Evolutionary conservation across 2,797 vertebrate genomes (phyloP).

Genomic region (Poecilia picta): DNA sequence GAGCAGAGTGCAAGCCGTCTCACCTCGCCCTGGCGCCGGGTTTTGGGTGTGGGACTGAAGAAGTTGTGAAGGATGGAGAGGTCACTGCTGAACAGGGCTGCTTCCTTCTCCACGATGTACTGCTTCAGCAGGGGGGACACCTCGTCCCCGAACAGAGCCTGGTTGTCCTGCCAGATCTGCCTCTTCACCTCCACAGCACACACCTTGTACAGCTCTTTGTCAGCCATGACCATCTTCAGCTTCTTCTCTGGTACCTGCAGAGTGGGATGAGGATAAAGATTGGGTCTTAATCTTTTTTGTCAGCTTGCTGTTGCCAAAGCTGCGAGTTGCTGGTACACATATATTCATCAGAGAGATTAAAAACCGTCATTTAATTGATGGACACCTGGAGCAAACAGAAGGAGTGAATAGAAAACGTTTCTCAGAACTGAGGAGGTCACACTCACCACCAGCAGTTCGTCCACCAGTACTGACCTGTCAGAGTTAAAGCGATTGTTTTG

Average conservation of each 20-base stretch:
- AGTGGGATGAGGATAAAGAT: background rate
- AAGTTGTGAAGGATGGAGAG: constrained; percentile 97
- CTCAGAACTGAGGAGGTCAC: background rate
- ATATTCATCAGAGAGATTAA: background rate
- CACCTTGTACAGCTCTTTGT: constrained; percentile 96
- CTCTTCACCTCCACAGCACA: constrained; percentile 97
- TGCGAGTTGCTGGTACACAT: background rate
- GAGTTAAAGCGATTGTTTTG: no score
- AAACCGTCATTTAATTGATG: background rate
- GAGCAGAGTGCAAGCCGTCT: constrained; percentile 30
- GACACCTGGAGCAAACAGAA: background rate
- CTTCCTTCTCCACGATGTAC: constrained; percentile 97
- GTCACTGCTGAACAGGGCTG: constrained; percentile 90
- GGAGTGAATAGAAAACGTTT: background rate
- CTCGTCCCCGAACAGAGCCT: constrained; percentile 96
- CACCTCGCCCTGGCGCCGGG: constrained; percentile 93
- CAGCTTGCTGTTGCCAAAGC: background rate
- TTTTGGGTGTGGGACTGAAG: constrained; percentile 93
- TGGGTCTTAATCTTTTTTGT: background rate
- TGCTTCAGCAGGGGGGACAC: constrained; percentile 95
- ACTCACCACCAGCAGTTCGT: no score
- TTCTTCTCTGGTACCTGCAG: constrained; percentile 96
- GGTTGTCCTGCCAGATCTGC: constrained; percentile 99
- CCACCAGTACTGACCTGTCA: no score
- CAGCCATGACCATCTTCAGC: constrained; percentile 95